These are phyloP conservation scores for Phalangium opilio DNA, from an alignment of 2,888 invertebrate genomes.

Conservation along the genomic window DNA sequence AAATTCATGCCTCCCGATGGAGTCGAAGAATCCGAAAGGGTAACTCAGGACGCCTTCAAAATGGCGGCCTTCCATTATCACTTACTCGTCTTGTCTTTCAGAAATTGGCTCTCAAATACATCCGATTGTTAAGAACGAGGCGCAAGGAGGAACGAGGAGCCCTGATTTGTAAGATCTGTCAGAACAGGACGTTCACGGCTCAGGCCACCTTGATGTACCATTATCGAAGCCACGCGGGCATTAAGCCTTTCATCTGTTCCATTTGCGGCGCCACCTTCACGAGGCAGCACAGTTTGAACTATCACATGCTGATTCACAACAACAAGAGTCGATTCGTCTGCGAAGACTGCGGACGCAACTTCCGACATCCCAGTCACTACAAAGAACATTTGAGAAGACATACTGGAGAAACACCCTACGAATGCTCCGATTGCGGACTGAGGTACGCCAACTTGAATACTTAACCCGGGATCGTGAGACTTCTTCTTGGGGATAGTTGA, in stretches of 20 bases:
- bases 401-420: slow-evolving; percentile 39
- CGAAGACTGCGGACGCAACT: slow-evolving; percentile 41
- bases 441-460: no score
- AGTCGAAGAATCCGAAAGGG: no score
- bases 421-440: slow-evolving; percentile 34
- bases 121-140: slow-evolving; percentile 6
- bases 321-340: slow-evolving; percentile 44
- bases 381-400: slow-evolving; percentile 42
- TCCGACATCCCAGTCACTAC: slow-evolving; percentile 44
- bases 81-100: background rate
- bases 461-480: no score
- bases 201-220: slow-evolving; percentile 43
- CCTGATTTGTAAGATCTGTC: slow-evolving; percentile 38
- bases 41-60: no score
- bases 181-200: slow-evolving; percentile 41
- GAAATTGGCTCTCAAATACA: slow-evolving; percentile 12
- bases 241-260: slow-evolving; percentile 43
- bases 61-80: no score
- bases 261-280: slow-evolving; percentile 43
- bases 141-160: slow-evolving; percentile 18
- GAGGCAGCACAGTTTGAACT: slow-evolving; percentile 43
- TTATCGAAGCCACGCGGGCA: slow-evolving; percentile 43
- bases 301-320: slow-evolving; percentile 44
- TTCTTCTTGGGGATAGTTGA: no score
- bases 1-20: no score